Percentiles rank a stretch among this genome's conserved stretches.
phyloP scores from a whole-genome alignment of 2,113 vertebrate species.

The Mystacornis crossleyi region DNA sequence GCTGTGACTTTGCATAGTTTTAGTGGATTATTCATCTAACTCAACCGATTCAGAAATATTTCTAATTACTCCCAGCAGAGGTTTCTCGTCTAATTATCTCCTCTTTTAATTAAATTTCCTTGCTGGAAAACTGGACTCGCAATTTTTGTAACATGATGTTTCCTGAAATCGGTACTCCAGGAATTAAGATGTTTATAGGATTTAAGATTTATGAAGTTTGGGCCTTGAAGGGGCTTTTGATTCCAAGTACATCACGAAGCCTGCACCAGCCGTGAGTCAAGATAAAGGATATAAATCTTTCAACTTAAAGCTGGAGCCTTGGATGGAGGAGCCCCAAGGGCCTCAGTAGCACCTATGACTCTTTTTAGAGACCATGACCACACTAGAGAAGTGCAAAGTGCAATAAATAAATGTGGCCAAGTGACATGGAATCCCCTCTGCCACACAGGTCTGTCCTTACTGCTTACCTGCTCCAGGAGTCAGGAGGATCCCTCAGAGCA shows the following conservation, averaged over 20 bases:
- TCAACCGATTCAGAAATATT: not conserved
- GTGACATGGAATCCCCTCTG: not conserved
- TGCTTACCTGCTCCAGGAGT: not conserved
- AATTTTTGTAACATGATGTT: not conserved
- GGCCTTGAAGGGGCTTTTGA: not conserved
- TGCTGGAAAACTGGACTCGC: not conserved
- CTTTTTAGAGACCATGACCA: not conserved
- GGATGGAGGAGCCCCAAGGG: not conserved
- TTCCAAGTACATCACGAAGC: not conserved
- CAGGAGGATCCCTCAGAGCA: not conserved
- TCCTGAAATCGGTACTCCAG: not conserved
- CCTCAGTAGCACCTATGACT: not conserved
- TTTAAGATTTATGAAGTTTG: not conserved
- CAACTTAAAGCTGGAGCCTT: not conserved
- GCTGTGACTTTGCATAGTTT: not conserved
- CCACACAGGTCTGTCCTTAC: not conserved
- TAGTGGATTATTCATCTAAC: not conserved
- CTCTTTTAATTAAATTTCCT: not conserved
- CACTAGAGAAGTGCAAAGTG: not conserved
- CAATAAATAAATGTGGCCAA: not conserved
- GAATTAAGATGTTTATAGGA: not conserved
- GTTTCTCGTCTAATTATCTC: not conserved
- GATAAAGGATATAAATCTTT: not conserved
- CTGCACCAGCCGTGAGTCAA: not conserved
- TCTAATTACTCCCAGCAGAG: not conserved